Conservation (phyloP, 2,113 vertebrate genomes). For the Talpa occidentalis region DNA sequence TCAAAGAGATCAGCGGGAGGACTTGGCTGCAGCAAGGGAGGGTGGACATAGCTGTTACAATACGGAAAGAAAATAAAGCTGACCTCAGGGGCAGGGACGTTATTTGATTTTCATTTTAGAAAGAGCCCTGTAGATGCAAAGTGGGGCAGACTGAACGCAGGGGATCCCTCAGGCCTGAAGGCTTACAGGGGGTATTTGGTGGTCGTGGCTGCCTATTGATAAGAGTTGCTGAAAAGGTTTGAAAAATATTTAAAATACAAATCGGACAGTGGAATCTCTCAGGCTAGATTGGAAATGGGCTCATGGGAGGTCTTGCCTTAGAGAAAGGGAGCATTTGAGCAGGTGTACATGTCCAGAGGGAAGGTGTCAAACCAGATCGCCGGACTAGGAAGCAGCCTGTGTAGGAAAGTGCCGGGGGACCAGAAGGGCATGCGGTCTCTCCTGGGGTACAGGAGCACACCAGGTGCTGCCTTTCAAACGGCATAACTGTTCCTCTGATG, state of each 20-base stretch:
- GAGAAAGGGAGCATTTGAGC: not conserved
- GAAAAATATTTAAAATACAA: not conserved
- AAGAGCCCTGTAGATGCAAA: not conserved
- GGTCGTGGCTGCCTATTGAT: not conserved
- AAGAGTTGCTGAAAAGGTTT: not conserved
- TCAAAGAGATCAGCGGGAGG: not conserved
- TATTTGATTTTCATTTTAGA: not conserved
- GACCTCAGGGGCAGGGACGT: not conserved
- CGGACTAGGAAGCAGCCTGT: not conserved
- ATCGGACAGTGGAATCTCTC: not conserved
- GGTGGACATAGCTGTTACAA: rapidly evolving
- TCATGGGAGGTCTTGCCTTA: not conserved
- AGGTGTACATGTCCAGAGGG: not conserved
- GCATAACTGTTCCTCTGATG: too few species aligned
- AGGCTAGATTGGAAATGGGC: not conserved
- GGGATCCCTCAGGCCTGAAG: not conserved
- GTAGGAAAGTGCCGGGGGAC: not conserved
- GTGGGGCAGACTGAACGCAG: not conserved
- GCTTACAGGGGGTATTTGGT: not conserved
- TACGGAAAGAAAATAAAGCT: too few species aligned
- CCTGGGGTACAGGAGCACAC: too few species aligned
- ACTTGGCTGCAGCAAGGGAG: too few species aligned
- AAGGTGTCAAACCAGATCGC: not conserved
- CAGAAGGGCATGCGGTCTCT: rapidly evolving
- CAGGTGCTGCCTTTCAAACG: not conserved